A percentile compares a stretch with the other conserved stretches of the same genome.
phyloP scores from a whole-genome alignment of 2,888 invertebrate species.

The Diaprepes abbreviatus region DNA sequence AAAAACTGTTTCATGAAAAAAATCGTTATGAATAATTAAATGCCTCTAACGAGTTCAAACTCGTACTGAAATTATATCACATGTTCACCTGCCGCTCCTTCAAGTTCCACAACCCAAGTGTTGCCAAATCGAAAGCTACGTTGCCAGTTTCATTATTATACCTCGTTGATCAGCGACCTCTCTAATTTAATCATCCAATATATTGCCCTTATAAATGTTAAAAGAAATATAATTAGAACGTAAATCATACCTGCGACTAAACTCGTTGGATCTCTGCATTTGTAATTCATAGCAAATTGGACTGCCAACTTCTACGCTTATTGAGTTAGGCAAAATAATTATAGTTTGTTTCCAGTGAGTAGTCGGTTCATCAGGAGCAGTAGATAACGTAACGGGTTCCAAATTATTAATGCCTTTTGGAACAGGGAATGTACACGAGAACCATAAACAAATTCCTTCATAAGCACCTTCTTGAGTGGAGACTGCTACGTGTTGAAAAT shows the following conservation, averaged over 20 bases:
- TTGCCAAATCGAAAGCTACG: too few relatives aligned
- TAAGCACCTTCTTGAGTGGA: slow-evolving; percentile 74
- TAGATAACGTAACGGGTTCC: slow-evolving; percentile 69
- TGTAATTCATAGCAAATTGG: slow-evolving; percentile 80
- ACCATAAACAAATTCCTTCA: slow-evolving; percentile 87
- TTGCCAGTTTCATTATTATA: too few relatives aligned
- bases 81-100: too few relatives aligned
- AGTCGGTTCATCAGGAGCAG: slow-evolving; percentile 70
- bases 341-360: slow-evolving; percentile 85
- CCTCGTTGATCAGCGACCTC: too few relatives aligned
- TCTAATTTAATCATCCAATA: too few relatives aligned
- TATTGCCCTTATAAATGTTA: too few relatives aligned
- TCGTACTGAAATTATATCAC: too few relatives aligned
- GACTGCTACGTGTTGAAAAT: slow-evolving; percentile 74
- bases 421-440: slow-evolving; percentile 76
- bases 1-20: too few relatives aligned
- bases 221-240: too few relatives aligned
- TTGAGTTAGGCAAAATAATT: slow-evolving; percentile 80
- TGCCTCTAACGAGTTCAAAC: too few relatives aligned
- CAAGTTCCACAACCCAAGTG: too few relatives aligned
- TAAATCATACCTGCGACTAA: slow-evolving; percentile 70
- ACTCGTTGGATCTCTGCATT: slow-evolving; percentile 70
- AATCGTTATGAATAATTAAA: too few relatives aligned
- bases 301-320: slow-evolving; percentile 72
- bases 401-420: slow-evolving; percentile 45